These are phyloP conservation scores for Anagyrus pseudococci DNA, from an alignment of 2,888 invertebrate genomes.

Conservation along the genomic window DNA sequence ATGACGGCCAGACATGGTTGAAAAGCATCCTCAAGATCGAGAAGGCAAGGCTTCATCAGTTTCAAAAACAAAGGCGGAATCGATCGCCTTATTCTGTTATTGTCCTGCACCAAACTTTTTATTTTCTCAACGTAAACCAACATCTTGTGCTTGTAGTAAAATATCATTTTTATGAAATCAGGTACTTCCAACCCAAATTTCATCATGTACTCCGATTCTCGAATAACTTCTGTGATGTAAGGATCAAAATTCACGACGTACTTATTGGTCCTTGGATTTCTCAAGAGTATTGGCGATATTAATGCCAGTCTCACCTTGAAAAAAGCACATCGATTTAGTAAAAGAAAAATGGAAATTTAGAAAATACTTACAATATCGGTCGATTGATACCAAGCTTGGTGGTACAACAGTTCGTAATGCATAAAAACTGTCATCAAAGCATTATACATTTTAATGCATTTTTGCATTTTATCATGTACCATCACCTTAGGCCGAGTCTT, in stretches of 20 bases:
- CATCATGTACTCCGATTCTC: conserved; percentile 83
- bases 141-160: conserved; percentile 76
- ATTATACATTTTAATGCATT: conserved; percentile 79
- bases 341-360: conserved; percentile 3
- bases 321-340: background rate
- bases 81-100: conserved; percentile 62
- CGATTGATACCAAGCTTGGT: conserved; percentile 80
- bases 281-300: conserved; percentile 74
- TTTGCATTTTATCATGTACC: conserved; percentile 72
- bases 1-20: conserved; percentile 79
- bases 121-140: conserved; percentile 69
- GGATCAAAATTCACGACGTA: conserved; percentile 78
- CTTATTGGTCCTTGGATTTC: conserved; percentile 71
- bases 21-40: conserved; percentile 74
- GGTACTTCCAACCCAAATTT: conserved; percentile 79
- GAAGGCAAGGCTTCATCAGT: conserved; percentile 71
- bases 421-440: conserved; percentile 79
- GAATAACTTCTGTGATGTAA: conserved; percentile 74
- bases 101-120: conserved; percentile 69
- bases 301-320: conserved; percentile 70
- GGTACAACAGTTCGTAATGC: conserved; percentile 84
- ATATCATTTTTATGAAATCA: conserved; percentile 76
- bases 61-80: conserved; percentile 76
- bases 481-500: conserved; percentile 63
- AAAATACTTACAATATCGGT: conserved; percentile 70